Evolutionary conservation across 2,888 invertebrate species (phyloP).

Genomic region (Trissolcus japonicus): DNA sequence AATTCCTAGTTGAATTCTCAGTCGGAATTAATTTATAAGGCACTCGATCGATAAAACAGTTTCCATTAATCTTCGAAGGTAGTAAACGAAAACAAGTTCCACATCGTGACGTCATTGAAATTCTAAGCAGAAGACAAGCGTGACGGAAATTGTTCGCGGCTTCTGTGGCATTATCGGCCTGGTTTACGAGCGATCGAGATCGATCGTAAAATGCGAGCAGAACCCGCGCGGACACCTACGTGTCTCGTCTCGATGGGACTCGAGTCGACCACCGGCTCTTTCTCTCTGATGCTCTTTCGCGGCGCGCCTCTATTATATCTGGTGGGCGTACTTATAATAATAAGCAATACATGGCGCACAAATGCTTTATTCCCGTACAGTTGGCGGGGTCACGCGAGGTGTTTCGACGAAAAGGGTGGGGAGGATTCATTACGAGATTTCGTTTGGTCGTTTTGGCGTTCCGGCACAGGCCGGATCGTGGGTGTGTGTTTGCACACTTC

Average conservation of each 20-base stretch:
- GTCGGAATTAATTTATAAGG: background rate
- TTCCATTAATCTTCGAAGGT: constrained; percentile 4
- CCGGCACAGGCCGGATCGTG: constrained; percentile 25
- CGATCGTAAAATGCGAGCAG: constrained; percentile 47
- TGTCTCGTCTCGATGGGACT: constrained; percentile 44
- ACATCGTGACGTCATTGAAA: constrained; percentile 34
- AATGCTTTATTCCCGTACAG: constrained; percentile 62
- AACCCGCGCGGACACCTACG: constrained; percentile 42
- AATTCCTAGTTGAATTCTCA: background rate
- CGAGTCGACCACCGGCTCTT: constrained; percentile 42
- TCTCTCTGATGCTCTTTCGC: constrained; percentile 23
- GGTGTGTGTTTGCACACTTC: constrained; percentile 39
- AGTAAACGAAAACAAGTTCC: constrained; percentile 16
- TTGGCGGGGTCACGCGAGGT: constrained; percentile 56
- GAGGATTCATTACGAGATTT: constrained; percentile 46
- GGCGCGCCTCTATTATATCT: constrained; percentile 55
- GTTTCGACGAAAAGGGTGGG: constrained; percentile 57
- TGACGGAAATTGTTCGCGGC: constrained; percentile 49
- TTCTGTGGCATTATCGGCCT: constrained; percentile 28
- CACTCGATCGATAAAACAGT: constrained; percentile 18
- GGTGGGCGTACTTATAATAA: constrained; percentile 66
- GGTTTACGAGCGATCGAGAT: constrained; percentile 47
- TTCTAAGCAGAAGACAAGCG: constrained; percentile 23
- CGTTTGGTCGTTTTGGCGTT: constrained; percentile 47
- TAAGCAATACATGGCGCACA: constrained; percentile 64